These are phyloP conservation scores for Pardosa pseudoannulata DNA, from an alignment of 2,888 invertebrate species.

Conservation along the genomic window DNA sequence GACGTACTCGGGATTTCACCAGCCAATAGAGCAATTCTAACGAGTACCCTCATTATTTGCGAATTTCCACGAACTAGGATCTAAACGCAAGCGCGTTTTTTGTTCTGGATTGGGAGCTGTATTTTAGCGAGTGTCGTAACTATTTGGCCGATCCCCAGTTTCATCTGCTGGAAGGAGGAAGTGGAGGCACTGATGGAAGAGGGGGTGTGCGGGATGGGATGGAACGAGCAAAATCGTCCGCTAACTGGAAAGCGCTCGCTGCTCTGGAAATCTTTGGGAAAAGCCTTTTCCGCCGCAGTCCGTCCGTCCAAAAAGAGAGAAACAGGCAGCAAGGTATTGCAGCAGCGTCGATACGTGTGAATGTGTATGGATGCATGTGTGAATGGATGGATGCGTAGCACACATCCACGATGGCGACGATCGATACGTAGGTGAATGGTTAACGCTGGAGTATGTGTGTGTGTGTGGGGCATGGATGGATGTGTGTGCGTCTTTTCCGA, in stretches of 20 bases:
- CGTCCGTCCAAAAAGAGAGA: slow-evolving; percentile 36
- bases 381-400: slow-evolving; percentile 30
- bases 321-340: slow-evolving; percentile 44
- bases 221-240: slow-evolving; percentile 62
- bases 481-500: slow-evolving; percentile 39
- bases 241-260: slow-evolving; percentile 58
- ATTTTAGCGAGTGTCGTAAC: not conserved
- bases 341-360: slow-evolving; percentile 31
- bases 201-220: slow-evolving; percentile 15
- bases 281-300: slow-evolving; percentile 63
- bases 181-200: slow-evolving; percentile 66
- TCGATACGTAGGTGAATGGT: slow-evolving; percentile 52
- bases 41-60: too few relatives aligned
- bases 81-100: too few relatives aligned
- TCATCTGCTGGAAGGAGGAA: slow-evolving; percentile 63
- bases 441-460: slow-evolving; percentile 35
- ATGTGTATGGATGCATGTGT: slow-evolving; percentile 38
- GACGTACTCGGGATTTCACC: too few relatives aligned
- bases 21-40: too few relatives aligned
- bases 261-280: slow-evolving; percentile 53
- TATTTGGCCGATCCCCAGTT: slow-evolving; percentile 42
- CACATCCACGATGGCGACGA: slow-evolving; percentile 38
- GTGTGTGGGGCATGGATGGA: slow-evolving; percentile 26
- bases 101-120: not conserved
- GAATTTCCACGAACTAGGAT: too few relatives aligned